Evolutionary conservation across 2,797 vertebrate genomes (phyloP), one percentile per base, ranked within the genome.

Genomic region (Tolypeutes matacus): DNA sequence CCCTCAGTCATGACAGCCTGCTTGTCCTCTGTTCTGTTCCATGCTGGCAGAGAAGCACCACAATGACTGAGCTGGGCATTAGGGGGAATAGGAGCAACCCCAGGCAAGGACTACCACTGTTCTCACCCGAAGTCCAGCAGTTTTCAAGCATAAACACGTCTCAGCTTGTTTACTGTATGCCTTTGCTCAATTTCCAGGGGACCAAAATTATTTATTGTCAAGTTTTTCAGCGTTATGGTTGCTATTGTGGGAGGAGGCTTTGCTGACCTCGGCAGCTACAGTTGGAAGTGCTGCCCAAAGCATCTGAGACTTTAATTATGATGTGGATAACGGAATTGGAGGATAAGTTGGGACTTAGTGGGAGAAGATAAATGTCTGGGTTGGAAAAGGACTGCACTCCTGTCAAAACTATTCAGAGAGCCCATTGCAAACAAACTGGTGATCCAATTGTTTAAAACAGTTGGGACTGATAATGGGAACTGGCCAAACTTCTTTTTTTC

Each of bases 201-300:
- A 65, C 56, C 70, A 73, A 34, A 93, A 39, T 65, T 72, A 42
- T 3, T 77, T 86, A 51, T 83, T 67, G n/a, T 70, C 36, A 25
- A 10, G 25, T 39, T 58, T 86, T 69, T 34, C 23, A 42, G 49
- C 70, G 17, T 91, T 72, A 51, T 29, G 39, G 7, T 90, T 82
- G 21, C 53, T 36, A 76, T 93, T 82, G 39, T 82, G 39, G 77
- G n/a, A 27, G 80, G 73, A 85, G 81, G 51, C 67, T 95, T 60
- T 91, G 34, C 72, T 83, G 76, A 73, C 23, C 7, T 13, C 29
- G 42, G 34, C n/a, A 34, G 46, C n/a, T 39, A 60, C 6, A 81
- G 60, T 73, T 86, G 10, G 49, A 81, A 94, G 53, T 82, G 69
- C 76, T 82, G 67, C 25, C 60, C 60, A 89, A 76, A 90, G 53